Conservation (phyloP, 2,113 vertebrate genomes). For the Nothocercus nigrocapillus region DNA sequence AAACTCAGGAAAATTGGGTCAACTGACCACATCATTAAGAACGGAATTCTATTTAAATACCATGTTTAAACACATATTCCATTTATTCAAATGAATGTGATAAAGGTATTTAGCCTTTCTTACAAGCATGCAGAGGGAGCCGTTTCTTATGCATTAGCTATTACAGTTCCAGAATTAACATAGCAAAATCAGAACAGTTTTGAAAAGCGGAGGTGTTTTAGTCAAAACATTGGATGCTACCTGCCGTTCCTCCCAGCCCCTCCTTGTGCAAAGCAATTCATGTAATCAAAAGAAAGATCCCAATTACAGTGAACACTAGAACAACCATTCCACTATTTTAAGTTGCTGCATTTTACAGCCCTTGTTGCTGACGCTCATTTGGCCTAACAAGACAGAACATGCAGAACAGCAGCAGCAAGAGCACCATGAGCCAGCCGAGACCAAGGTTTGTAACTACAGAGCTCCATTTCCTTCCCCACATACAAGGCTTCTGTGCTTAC, state of each 20-base stretch:
- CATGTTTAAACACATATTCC: not conserved
- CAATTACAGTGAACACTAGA: not conserved
- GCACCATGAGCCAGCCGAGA: not conserved
- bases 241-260: not conserved
- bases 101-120: not conserved
- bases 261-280: not conserved
- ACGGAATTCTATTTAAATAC: not conserved
- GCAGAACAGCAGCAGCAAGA: not conserved
- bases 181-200: not conserved
- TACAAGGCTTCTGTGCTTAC: slow-evolving; percentile 69
- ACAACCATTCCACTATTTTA: not conserved
- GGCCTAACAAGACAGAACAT: not conserved
- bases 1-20: not conserved
- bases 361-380: not conserved
- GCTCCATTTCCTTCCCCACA: not conserved
- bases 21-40: slow-evolving; percentile 15
- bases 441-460: not conserved
- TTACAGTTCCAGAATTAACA: not conserved
- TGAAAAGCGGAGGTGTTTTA: not conserved
- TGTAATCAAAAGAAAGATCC: not conserved
- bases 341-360: not conserved
- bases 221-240: not conserved
- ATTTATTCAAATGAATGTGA: not conserved
- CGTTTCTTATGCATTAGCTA: not conserved
- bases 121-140: not conserved